Conservation (phyloP, 2,113 vertebrate genomes). For the Nothocercus julius region DNA sequence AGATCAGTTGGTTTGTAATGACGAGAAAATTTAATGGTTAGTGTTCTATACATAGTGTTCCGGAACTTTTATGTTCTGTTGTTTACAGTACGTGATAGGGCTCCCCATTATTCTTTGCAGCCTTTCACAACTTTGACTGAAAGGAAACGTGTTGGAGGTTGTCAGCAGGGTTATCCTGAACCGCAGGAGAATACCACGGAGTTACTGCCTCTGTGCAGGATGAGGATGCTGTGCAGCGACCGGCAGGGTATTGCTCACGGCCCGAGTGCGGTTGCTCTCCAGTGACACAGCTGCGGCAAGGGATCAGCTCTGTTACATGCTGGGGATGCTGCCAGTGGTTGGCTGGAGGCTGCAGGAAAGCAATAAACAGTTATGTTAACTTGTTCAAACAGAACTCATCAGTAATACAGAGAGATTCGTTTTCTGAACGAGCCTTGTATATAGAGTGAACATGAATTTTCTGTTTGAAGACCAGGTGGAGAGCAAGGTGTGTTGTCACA, state of each 20-base stretch:
- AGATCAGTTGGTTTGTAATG: neutral
- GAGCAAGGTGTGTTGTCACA: neutral
- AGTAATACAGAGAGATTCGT: neutral
- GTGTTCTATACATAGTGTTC: neutral
- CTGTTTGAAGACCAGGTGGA: neutral
- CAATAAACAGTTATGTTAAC: neutral
- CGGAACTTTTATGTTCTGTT: neutral
- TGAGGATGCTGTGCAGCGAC: neutral
- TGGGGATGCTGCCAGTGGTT: neutral
- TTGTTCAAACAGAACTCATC: neutral
- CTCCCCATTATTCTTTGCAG: neutral
- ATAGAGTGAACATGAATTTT: neutral
- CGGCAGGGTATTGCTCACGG: neutral
- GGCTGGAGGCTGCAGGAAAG: neutral
- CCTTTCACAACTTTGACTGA: neutral
- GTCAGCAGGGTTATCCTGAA: neutral
- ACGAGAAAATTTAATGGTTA: neutral
- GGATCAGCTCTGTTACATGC: neutral
- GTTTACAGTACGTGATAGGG: neutral
- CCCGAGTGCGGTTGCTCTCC: rapidly evolving
- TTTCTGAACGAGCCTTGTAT: neutral
- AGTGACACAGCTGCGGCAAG: neutral
- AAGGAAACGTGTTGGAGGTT: neutral
- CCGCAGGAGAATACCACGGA: no score
- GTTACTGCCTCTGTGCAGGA: neutral